Evolutionary conservation across 2,797 vertebrate genomes (phyloP).

Genomic region (Pitangus sulphuratus): DNA sequence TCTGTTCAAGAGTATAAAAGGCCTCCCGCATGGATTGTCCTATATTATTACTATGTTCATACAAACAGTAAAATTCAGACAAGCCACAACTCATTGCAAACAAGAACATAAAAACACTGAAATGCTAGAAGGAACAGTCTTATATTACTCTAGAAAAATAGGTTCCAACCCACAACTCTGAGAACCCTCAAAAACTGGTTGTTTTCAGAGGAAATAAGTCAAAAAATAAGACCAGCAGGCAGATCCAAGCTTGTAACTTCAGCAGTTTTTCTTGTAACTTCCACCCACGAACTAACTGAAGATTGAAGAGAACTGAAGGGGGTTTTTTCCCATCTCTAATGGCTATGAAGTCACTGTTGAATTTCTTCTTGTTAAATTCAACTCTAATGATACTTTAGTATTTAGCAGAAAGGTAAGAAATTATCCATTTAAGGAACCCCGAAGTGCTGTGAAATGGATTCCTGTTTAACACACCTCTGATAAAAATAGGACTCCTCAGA

Average conservation of each 20-base stretch:
- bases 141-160: neutral
- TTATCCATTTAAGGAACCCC: neutral
- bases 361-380: neutral
- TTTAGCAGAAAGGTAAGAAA: neutral
- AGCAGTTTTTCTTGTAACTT: neutral
- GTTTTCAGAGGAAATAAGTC: neutral
- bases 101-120: neutral
- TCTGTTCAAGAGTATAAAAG: neutral
- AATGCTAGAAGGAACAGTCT: neutral
- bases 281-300: neutral
- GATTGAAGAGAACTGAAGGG: neutral
- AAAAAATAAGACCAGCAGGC: neutral
- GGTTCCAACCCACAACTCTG: neutral
- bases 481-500: neutral
- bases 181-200: neutral
- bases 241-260: neutral
- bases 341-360: neutral
- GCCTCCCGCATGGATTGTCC: neutral
- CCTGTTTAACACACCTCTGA: neutral
- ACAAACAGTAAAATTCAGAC: slow-evolving; percentile 28
- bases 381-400: neutral
- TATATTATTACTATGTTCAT: neutral
- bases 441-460: neutral
- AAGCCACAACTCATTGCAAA: slow-evolving; percentile 30
- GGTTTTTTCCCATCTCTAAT: neutral